Percentiles rank a stretch among this genome's conserved stretches.
These are phyloP conservation scores for Nysson spinosus DNA, from an alignment of 2,888 invertebrate genomes.

Conservation along the genomic window DNA sequence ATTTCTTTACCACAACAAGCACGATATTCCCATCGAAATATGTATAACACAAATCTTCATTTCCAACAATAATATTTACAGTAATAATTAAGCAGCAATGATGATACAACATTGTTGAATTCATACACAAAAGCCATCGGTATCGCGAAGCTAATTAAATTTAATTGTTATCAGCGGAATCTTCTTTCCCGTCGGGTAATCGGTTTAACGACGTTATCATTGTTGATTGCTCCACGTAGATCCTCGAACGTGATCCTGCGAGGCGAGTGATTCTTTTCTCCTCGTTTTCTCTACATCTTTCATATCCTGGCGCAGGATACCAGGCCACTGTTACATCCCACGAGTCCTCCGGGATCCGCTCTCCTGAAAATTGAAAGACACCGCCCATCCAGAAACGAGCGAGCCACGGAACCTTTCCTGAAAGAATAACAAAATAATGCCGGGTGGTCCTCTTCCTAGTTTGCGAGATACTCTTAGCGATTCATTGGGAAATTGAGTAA, in stretches of 20 bases:
- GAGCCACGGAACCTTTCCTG: background rate
- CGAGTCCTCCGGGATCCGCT: constrained; percentile 37
- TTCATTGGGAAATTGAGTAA: constrained; percentile 21
- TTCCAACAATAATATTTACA: too few species aligned
- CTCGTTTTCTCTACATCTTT: constrained; percentile 43
- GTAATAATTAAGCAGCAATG: too few species aligned
- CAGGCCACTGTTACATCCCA: constrained; percentile 16
- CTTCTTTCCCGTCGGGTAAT: too few species aligned
- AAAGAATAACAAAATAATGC: constrained; percentile 36
- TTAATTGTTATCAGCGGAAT: too few species aligned
- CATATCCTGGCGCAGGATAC: constrained; percentile 41
- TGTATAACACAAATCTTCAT: too few species aligned
- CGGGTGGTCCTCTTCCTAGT: background rate
- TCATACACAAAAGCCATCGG: too few species aligned
- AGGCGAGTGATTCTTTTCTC: background rate
- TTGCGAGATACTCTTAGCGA: background rate
- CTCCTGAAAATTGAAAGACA: constrained; percentile 57
- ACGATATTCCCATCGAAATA: too few species aligned
- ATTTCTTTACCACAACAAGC: too few species aligned
- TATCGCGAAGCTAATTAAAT: too few species aligned
- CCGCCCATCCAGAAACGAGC: constrained; percentile 5
- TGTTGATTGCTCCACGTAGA: constrained; percentile 7
- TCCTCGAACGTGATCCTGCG: background rate
- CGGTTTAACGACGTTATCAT: constrained; percentile 11
- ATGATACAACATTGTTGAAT: too few species aligned